Evolutionary conservation across 1,140 invertebrate genomes (phyloP), one percentile per base, ranked within the genome.

Genomic region (Papilio machaon): DNA sequence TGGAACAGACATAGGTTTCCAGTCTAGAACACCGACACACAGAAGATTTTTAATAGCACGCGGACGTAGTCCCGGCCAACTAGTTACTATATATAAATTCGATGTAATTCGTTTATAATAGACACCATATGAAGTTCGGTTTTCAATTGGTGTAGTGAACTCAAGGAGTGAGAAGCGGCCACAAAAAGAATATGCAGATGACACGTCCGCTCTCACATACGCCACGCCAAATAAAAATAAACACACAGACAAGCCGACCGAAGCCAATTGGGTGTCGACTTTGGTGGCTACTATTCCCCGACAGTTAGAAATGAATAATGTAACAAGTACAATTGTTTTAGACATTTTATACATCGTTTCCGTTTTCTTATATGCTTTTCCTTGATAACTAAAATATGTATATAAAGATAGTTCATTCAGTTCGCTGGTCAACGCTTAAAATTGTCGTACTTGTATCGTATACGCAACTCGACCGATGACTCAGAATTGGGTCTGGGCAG

Each of bases 161-260:
- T 81, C 47, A 23, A 73, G 77, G 43, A 78, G 73, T 67, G 49
- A 75, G 73, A 75, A 67, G 67, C 77, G 74, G 82, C 78, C 83
- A 87, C 85, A 90, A 91, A 90, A 89, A 81, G 84, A 91, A 85
- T n/a, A 78, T 74, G 78, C 80, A 88, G 84, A 86, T 85, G 87
- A 89, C 88, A 89, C 87, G 88, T 91, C 88, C 87, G 89, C 87
- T 91, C 86, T 85, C 86, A 89, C 85, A 86, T 87, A 80, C 83
- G 84, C 81, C 47, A 84, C 70, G 64, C 81, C 60, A 88, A 87
- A 89, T 89, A 89, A 89, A 90, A 91, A 89, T 91, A 90, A 90
- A 89, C 85, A 79, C 73, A 11, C 43, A 83, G 23, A 84, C 84
- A 81, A 79, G 83, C 81, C 77, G 23, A 79, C 77, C 77, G 77